A percentile compares a stretch with the other conserved stretches of the same genome.
These are phyloP conservation scores for Telmatherina bonti DNA, from an alignment of 2,797 vertebrate genomes.

Conservation along the genomic window DNA sequence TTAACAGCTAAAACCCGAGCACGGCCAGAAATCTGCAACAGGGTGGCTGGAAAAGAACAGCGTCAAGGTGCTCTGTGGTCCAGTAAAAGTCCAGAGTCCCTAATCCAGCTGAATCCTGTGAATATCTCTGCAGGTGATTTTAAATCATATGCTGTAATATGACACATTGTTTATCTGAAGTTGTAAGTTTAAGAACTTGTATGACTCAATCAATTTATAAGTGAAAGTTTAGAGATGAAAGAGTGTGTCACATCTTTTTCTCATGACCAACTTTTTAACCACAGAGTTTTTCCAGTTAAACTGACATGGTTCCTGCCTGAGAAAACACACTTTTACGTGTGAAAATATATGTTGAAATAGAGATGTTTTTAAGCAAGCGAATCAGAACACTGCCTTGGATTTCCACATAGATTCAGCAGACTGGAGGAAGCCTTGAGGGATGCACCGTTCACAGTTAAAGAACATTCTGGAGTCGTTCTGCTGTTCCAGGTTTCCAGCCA, in stretches of 20 bases:
- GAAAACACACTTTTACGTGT: background rate
- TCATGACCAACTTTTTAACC: background rate
- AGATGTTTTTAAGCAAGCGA: background rate
- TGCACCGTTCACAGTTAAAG: slow-evolving; percentile 25
- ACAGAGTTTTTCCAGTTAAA: background rate
- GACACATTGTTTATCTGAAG: no score
- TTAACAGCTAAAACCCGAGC: no score
- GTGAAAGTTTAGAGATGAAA: background rate
- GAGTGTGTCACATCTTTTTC: background rate
- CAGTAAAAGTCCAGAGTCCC: no score
- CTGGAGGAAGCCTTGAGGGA: slow-evolving; percentile 22
- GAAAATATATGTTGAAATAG: background rate
- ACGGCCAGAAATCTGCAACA: no score
- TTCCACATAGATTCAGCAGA: background rate
- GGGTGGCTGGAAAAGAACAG: no score
- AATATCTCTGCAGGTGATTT: no score
- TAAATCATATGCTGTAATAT: no score
- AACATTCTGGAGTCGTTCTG: slow-evolving; percentile 47
- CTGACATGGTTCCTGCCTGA: background rate
- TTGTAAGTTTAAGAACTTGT: no score
- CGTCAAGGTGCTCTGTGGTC: no score
- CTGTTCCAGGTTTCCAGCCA: slow-evolving; percentile 55
- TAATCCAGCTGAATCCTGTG: no score
- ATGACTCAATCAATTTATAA: no score
- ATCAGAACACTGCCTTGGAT: background rate